Evolutionary conservation across 2,113 vertebrate genomes (phyloP).

Genomic region (Mustelus asterias): DNA sequence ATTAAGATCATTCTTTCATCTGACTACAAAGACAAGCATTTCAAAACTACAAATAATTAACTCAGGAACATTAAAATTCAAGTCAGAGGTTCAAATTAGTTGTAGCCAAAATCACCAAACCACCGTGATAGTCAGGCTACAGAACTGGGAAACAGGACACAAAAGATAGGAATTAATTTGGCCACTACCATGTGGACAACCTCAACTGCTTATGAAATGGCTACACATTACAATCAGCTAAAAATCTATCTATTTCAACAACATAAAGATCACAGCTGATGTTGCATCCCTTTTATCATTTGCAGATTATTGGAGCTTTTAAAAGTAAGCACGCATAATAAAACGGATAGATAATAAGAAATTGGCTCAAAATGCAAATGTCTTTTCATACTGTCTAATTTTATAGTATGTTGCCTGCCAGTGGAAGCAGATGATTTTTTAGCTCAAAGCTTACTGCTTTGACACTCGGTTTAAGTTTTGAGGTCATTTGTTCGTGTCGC

Average conservation of each 20-base stretch:
- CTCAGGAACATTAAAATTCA: constrained; percentile 15
- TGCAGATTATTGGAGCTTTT: neutral
- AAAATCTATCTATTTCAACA: neutral
- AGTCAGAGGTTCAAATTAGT: neutral
- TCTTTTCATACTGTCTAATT: neutral
- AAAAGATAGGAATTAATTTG: neutral
- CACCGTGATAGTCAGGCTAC: neutral
- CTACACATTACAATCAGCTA: neutral
- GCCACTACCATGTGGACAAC: neutral
- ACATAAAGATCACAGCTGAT: neutral
- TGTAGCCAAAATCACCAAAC: neutral
- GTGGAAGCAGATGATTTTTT: neutral
- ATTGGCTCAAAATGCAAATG: constrained; percentile 12
- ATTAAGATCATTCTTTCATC: constrained; percentile 17
- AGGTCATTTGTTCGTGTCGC: too few species aligned
- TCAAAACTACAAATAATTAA: constrained; percentile 12
- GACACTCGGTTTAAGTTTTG: too few species aligned
- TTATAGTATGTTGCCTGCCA: neutral
- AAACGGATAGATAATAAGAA: neutral
- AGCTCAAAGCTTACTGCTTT: neutral
- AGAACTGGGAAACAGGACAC: neutral
- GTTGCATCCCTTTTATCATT: neutral
- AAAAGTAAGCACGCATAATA: constrained; percentile 16
- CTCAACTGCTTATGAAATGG: neutral
- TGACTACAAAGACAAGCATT: constrained; percentile 6